phyloP scores from a whole-genome alignment of 2,888 invertebrate species.

The Saturnia japonica region DNA sequence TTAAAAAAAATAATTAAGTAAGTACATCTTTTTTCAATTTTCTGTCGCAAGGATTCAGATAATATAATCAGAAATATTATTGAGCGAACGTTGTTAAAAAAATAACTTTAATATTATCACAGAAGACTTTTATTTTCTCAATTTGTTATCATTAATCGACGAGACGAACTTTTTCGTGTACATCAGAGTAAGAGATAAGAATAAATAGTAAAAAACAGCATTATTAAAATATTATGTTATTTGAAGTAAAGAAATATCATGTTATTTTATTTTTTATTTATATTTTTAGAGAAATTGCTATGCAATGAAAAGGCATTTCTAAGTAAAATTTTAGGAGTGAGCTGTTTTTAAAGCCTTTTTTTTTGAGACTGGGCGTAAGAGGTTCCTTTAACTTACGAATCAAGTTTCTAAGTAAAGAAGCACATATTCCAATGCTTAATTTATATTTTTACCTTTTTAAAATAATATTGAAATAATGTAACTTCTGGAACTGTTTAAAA shows the following conservation, averaged over 20 bases:
- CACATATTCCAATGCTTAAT: slow-evolving; percentile 25
- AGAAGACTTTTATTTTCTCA: not conserved
- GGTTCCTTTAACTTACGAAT: slow-evolving; percentile 46
- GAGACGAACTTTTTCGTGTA: not conserved
- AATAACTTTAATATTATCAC: not conserved
- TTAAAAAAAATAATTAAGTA: not conserved
- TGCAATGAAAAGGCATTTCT: slow-evolving; percentile 25
- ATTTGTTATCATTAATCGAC: not conserved
- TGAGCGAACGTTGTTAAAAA: not conserved
- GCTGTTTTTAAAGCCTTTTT: slow-evolving; percentile 41
- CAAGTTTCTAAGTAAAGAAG: slow-evolving; percentile 42
- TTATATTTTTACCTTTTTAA: too few species aligned
- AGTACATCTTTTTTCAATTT: too few species aligned
- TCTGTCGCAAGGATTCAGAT: not conserved
- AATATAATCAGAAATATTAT: not conserved
- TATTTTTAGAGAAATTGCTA: not conserved
- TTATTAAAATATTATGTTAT: not conserved
- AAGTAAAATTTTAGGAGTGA: slow-evolving; percentile 34
- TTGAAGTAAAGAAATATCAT: not conserved
- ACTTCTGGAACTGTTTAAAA: too few species aligned
- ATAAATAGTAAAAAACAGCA: not conserved
- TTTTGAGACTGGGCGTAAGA: slow-evolving; percentile 36
- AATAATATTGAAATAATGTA: too few species aligned
- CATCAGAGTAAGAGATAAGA: not conserved
- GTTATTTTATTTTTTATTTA: not conserved